Conservation (phyloP, 2,797 vertebrate genomes). For the Chanos chanos region DNA sequence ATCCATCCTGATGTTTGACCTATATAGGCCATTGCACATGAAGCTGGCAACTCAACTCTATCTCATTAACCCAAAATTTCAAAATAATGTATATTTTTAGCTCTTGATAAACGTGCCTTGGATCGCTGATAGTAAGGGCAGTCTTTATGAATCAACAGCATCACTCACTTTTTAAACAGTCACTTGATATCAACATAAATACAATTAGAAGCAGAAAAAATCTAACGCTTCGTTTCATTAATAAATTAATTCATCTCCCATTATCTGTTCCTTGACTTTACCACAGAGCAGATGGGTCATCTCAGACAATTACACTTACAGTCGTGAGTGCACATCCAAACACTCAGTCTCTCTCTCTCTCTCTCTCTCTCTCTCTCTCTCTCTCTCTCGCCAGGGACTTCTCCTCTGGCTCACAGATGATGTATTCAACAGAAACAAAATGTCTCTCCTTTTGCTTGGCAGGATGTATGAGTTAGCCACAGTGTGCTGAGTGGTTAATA, state of each 20-base stretch:
- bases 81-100: conserved; percentile 34
- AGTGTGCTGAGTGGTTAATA: conserved; percentile 2
- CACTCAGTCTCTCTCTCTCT: neutral
- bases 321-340: neutral
- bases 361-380: neutral
- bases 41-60: conserved; percentile 17
- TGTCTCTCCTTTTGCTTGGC: conserved; percentile 2
- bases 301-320: no score
- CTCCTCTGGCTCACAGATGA: conserved; percentile 32
- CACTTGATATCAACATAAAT: conserved; percentile 14
- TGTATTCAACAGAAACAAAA: conserved; percentile 23
- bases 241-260: neutral
- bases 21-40: conserved; percentile 28
- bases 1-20: conserved; percentile 34
- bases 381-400: neutral
- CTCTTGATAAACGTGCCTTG: conserved; percentile 8
- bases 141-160: conserved; percentile 30
- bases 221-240: neutral
- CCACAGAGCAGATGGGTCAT: no score
- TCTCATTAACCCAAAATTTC: conserved; percentile 37
- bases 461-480: conserved; percentile 5
- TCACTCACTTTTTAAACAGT: conserved; percentile 11
- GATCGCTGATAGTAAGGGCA: conserved; percentile 8
- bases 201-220: neutral
- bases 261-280: neutral